Evolutionary conservation across 2,113 vertebrate species (phyloP), one percentile per base, ranked within the genome.

Genomic region (Myodes glareolus): DNA sequence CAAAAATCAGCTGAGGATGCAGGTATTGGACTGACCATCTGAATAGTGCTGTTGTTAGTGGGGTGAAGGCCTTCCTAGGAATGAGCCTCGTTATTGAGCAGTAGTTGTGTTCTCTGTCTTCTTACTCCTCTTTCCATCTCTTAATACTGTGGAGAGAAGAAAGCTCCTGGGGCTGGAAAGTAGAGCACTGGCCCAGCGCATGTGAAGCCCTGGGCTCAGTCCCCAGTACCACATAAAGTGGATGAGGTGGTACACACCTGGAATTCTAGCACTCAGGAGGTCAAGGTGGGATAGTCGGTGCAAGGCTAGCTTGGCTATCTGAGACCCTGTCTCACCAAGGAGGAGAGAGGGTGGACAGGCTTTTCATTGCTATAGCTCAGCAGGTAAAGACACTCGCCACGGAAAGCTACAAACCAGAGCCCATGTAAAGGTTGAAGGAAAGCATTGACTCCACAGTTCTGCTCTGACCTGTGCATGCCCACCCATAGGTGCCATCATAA

Each of bases 1-100:
- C 99, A 99, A 97, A 99, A 99, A 91, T 99, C 99, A 0, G 99
- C 99, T 93, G 99, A 99, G 98, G 99, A 99, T 98, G 99, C 99
- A 97, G 99, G 99, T 99, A 99, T 88, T 75, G 36, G 61, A 13
- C 8, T 6, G 70, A 68, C 55, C 1, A 1, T 7, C 29, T 17
- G 23, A 61, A 0, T 84, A 1, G 3, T n/a, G 3, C 23, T 5
- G 16, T 80, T 45, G 21, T 65, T 33, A 29, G 73, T 70, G 61
- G 31, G 45, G 27, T 8, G 1, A 80, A 42, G 17, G 23, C 78
- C 70, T 87, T 86, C 52, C 12, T 31, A 9, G 19, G 39, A 4
- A 3, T 70, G 27, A 3, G 16, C 68, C 39, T 92, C 61, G 0
- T 17, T 16, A 0, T 61, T 77, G 50, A 82, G 50, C 89, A 63